Evolutionary conservation across 2,888 invertebrate genomes (phyloP), one percentile per base, ranked within the genome.

Genomic region (Candidula unifasciata): DNA sequence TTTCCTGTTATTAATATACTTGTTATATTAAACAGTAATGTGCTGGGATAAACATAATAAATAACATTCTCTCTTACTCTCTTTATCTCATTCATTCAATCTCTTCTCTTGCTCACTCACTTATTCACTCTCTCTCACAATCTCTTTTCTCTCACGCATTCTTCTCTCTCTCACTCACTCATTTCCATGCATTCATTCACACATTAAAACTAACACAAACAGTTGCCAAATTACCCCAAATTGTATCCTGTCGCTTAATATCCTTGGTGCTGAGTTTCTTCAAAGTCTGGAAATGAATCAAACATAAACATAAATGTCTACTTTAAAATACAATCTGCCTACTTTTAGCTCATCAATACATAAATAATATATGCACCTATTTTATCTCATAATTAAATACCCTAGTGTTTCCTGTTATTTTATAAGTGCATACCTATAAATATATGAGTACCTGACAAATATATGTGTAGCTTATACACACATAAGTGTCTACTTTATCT

Each of bases 171-270:
- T 24, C 18, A 3, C n/a, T 21, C 60, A 6, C 21, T 60, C 60
- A 35, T 13, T n/a, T n/a, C n/a, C n/a, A n/a, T n/a, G n/a, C n/a
- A n/a, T n/a, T n/a, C n/a, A n/a, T n/a, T n/a, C n/a, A n/a, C n/a
- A n/a, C n/a, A n/a, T n/a, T n/a, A n/a, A 52, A 3, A n/a, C 27
- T 16, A 27, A 74, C 52, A 74, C 3, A 74, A 54, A 30, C 10
- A 30, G 44, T 18, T 8, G 5, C n/a, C n/a, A 13, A 85, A 91
- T 86, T 90, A 94, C 94, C 94, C 94, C 98, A 98, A 89, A 99
- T 98, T 93, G 98, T 97, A 93, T 99, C 98, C 93, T 99, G 99
- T 81, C 98, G 95, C 92, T 98, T 98, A 18, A 98, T 96, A 94
- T 98, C 97, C 94, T 95, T 95, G 86, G 96, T 95, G 88, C 96